Conservation (phyloP, 2,797 vertebrate species). For the Perodicticus potto region DNA sequence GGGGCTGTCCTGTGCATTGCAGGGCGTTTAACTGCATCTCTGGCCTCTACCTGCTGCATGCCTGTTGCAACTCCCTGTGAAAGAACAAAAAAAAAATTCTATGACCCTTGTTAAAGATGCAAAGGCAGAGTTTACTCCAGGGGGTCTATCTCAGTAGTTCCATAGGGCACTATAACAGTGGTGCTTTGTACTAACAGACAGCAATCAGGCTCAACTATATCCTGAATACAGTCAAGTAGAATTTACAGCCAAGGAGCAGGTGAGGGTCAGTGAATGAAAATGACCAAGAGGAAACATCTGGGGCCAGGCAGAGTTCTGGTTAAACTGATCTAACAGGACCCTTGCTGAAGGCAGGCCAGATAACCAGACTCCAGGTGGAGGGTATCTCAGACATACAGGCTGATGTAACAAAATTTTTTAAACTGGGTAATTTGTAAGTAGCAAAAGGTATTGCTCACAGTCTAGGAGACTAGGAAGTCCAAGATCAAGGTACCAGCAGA, state of each 20-base stretch:
- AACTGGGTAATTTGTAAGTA: not conserved
- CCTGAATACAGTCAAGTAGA: not conserved
- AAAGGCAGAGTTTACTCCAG: not conserved
- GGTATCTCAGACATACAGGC: not conserved
- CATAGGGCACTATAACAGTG: not conserved
- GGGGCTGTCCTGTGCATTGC: not conserved
- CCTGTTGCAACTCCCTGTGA: too few species aligned
- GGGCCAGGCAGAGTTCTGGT: not conserved
- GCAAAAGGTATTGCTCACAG: not conserved
- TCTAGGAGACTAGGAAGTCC: not conserved
- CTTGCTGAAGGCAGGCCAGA: not conserved
- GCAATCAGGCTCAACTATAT: not conserved
- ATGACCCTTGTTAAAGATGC: not conserved
- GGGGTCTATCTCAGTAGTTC: not conserved
- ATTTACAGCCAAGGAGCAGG: not conserved
- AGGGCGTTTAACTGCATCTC: too few species aligned
- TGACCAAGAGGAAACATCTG: not conserved
- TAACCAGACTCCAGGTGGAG: not conserved
- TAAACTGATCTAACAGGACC: not conserved
- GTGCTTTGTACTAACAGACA: not conserved
- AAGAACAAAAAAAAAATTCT: not conserved
- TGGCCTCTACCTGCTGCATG: fast-evolving
- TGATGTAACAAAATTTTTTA: not conserved
- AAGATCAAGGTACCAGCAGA: not conserved
- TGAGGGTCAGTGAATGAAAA: not conserved